A percentile compares a stretch with the other conserved stretches of the same genome.
phyloP scores from a whole-genome alignment of 2,888 invertebrate genomes.

The Thalpophila matura region DNA sequence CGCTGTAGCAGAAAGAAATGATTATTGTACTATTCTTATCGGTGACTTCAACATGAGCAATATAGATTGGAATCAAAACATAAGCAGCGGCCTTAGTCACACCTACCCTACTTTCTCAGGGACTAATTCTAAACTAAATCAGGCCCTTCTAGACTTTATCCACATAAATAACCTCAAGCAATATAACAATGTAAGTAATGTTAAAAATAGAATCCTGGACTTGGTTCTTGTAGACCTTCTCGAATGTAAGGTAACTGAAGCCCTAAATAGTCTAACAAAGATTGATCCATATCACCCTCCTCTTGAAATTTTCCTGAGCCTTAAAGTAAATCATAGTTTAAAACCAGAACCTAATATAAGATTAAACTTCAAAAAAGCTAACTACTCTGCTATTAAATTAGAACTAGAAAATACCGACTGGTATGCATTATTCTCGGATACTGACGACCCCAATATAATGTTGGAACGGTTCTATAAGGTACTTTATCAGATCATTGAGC shows the following conservation, averaged over 20 bases:
- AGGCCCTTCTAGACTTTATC: conserved; percentile 5
- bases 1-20: conserved; percentile 1
- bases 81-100: not conserved
- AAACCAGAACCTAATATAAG: conserved; percentile 8
- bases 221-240: conserved; percentile 3
- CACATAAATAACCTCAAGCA: not conserved
- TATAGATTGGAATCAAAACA: conserved; percentile 1
- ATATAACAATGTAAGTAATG: conserved; percentile 10
- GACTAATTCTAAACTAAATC: not conserved
- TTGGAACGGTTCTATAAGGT: not conserved
- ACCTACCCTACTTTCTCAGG: not conserved
- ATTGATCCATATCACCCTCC: conserved; percentile 3
- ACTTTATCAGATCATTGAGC: not conserved
- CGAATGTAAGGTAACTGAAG: conserved; percentile 7
- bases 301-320: not conserved
- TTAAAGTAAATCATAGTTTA: not conserved
- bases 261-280: not conserved
- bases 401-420: conserved; percentile 4
- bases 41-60: conserved; percentile 17
- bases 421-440: not conserved
- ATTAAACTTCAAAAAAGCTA: conserved; percentile 9
- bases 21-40: conserved; percentile 1
- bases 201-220: conserved; percentile 14
- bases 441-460: not conserved
- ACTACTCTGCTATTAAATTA: conserved; percentile 2